Conservation (phyloP, 2,888 invertebrate species). For the Erebia ligea region DNA sequence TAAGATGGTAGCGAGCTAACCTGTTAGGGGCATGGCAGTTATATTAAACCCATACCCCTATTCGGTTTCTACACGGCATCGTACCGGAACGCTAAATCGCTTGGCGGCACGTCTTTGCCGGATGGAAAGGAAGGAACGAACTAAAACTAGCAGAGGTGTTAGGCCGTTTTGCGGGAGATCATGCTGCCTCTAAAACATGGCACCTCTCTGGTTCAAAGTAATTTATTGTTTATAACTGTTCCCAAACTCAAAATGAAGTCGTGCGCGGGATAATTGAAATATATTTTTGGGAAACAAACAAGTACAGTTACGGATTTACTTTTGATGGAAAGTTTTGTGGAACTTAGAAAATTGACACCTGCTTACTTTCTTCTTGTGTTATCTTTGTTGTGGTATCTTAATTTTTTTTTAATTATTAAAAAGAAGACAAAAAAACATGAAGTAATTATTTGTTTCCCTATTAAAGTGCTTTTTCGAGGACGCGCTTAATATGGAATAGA, state of each 20-base stretch:
- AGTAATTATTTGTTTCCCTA: too few species aligned
- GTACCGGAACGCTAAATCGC: too few species aligned
- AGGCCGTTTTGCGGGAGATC: background rate
- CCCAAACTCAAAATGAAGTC: slow-evolving; percentile 29
- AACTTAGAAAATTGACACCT: background rate
- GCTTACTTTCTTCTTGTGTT: background rate
- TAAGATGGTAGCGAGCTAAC: too few species aligned
- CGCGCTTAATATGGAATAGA: too few species aligned
- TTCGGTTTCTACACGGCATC: too few species aligned
- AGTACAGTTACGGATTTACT: slow-evolving; percentile 14
- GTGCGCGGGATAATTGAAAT: slow-evolving; percentile 26
- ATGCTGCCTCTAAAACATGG: background rate
- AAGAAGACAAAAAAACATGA: too few species aligned
- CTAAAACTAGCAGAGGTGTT: background rate
- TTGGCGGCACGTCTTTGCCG: too few species aligned
- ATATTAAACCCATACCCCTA: too few species aligned
- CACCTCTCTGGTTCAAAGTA: slow-evolving; percentile 24
- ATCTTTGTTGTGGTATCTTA: background rate
- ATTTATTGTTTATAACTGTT: slow-evolving; percentile 41
- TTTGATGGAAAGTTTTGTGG: background rate
- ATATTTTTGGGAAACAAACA: slow-evolving; percentile 23
- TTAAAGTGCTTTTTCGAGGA: too few species aligned
- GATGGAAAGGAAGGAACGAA: too few species aligned
- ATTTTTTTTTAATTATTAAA: too few species aligned
- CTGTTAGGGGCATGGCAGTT: too few species aligned